Evolutionary conservation across 1,140 invertebrate genomes (phyloP).

Genomic region (Ips typographus): DNA sequence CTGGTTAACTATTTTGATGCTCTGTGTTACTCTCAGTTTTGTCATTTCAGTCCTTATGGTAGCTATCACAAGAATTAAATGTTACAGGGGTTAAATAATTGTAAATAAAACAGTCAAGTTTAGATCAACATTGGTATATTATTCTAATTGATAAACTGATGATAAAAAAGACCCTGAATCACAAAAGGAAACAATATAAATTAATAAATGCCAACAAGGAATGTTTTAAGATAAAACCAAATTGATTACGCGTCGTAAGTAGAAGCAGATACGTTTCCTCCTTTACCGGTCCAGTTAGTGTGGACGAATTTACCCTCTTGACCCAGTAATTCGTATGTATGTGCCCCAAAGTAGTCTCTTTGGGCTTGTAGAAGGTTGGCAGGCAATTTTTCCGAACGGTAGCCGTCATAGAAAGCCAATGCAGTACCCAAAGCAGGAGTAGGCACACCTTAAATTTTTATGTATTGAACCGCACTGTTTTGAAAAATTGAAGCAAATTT

Average conservation of each 20-base stretch:
- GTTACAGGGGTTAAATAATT: background rate
- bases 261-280: conserved; percentile 93
- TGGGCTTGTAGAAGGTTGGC: conserved; percentile 75
- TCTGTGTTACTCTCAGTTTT: background rate
- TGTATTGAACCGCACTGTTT: background rate
- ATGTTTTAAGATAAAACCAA: conserved; percentile 6
- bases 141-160: background rate
- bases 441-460: conserved; percentile 75
- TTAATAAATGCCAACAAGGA: conserved; percentile 3
- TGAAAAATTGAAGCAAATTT: conserved; percentile 1
- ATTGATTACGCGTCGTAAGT: conserved; percentile 81
- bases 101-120: background rate
- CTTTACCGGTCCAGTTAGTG: conserved; percentile 99
- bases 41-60: background rate
- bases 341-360: conserved; percentile 98
- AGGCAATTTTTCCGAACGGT: conserved; percentile 54
- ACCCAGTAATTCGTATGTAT: conserved; percentile 91
- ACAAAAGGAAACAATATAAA: conserved; percentile 11
- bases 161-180: conserved; percentile 9
- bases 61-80: background rate
- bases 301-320: conserved; percentile 91
- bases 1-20: background rate
- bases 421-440: conserved; percentile 91
- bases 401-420: conserved; percentile 97
- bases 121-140: background rate